Evolutionary conservation across 2,797 vertebrate species (phyloP), one percentile per base, ranked within the genome.

Genomic region (Ambastaia sidthimunki): DNA sequence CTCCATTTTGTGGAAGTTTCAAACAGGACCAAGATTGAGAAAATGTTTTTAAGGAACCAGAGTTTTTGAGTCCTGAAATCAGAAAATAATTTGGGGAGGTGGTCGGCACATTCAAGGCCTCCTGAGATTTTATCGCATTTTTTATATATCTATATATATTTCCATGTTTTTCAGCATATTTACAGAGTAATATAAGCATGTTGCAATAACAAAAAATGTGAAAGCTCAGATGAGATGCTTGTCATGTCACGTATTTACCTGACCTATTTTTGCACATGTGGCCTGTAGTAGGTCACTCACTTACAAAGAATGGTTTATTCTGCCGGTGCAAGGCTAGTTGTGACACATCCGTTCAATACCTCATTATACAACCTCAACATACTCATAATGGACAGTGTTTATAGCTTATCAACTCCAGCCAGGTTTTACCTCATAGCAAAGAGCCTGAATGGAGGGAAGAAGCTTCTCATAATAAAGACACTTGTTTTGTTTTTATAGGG

Each of bases 191-290:
- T 93, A 93, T 93, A 94, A 93, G 94, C 94, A 95, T 94, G 94
- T 94, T 95, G 94, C 94, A 95, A 94, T 95, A 95, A 94, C 90
- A 91, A 92, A 94, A 93, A 94, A 94, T 94, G 94, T 94, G 94
- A 94, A 94, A 93, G 92, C 93, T 94, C 93, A 93, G 91, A 89
- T 93, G 91, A 93, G 92, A 94, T 92, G 91, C 91, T 94, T 90
- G 91, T 94, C 93, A 94, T 93, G 93, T 94, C 93, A 94, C 91
- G 90, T 92, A 94, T 93, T 93, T 92, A 94, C 92, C 93, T 93
- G 91, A 94, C 92, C 91, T 92, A 91, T 92, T 93, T 94, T 94
- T 94, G 93, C 93, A 94, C 93, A 94, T 90, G 89, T 91, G 92
- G 88, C 90, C 82, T 89, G 88, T 87, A 87, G 80, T 90, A 85